These are phyloP conservation scores for Drosophila seclusa DNA, from an alignment of 2,888 invertebrate genomes.

Conservation along the genomic window DNA sequence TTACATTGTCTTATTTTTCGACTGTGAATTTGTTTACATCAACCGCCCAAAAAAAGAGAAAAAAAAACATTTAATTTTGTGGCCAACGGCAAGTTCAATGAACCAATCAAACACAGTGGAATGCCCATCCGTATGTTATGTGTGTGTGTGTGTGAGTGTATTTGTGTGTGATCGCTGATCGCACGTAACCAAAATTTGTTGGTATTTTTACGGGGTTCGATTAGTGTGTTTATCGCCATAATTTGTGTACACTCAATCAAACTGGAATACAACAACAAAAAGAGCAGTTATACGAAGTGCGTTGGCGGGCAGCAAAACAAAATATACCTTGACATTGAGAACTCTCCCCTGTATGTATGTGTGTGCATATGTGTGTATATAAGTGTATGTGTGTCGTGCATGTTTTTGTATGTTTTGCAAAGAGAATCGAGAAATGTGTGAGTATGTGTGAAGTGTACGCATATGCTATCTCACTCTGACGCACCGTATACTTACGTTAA, in stretches of 20 bases:
- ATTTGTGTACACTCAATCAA: constrained; percentile 42
- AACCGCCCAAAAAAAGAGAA: constrained; percentile 11
- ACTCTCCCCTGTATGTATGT: constrained; percentile 14
- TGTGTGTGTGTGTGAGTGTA: constrained; percentile 18
- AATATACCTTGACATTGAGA: constrained; percentile 76
- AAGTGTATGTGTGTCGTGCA: constrained; percentile 11
- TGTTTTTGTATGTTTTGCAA: constrained; percentile 44
- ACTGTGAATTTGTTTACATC: constrained; percentile 59
- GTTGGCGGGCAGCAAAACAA: constrained; percentile 42
- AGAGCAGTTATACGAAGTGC: constrained; percentile 13
- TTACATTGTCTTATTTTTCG: constrained; percentile 41
- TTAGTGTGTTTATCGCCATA: constrained; percentile 45
- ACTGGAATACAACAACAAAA: constrained; percentile 33
- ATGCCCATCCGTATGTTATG: constrained; percentile 39
- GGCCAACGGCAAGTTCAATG: constrained; percentile 64
- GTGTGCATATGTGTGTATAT: not conserved
- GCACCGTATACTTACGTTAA: constrained; percentile 32
- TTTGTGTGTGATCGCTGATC: constrained; percentile 25
- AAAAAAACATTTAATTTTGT: constrained; percentile 46
- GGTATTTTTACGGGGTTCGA: constrained; percentile 50
- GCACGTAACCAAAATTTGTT: constrained; percentile 60
- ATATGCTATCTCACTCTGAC: constrained; percentile 41
- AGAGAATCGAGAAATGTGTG: constrained; percentile 24
- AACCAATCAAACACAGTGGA: constrained; percentile 62
- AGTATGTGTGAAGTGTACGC: constrained; percentile 26